Evolutionary conservation across 1,140 invertebrate species (phyloP).

Genomic region (Charaxes varanes): DNA sequence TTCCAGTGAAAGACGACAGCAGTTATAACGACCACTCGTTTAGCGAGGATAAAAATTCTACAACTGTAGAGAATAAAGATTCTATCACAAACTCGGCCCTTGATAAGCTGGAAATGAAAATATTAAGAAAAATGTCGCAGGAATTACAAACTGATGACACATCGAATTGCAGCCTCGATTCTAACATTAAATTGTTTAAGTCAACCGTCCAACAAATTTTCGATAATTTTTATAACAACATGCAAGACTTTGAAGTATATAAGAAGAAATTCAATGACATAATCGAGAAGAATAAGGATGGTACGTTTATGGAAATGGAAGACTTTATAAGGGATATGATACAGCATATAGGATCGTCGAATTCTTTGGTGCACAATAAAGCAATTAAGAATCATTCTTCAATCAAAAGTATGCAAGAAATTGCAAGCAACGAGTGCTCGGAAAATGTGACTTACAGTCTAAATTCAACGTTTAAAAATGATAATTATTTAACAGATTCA

Average conservation of each 20-base stretch:
- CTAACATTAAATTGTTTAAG: constrained; percentile 54
- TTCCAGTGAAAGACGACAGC: constrained; percentile 42
- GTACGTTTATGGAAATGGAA: constrained; percentile 45
- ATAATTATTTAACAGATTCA: constrained; percentile 40
- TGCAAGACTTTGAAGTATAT: constrained; percentile 55
- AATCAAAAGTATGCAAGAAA: not conserved
- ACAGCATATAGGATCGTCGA: constrained; percentile 42
- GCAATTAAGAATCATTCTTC: constrained; percentile 2
- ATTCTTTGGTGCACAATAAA: constrained; percentile 21
- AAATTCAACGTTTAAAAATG: constrained; percentile 36
- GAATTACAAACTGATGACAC: constrained; percentile 39
- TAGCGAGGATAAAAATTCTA: constrained; percentile 12
- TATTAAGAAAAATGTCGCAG: constrained; percentile 42
- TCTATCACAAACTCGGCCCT: constrained; percentile 40
- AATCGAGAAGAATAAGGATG: constrained; percentile 35
- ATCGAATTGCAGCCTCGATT: constrained; percentile 36
- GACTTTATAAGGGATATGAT: constrained; percentile 53
- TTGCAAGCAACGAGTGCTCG: not conserved
- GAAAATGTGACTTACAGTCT: constrained; percentile 1
- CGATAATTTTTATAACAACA: constrained; percentile 44
- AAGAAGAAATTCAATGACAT: constrained; percentile 51
- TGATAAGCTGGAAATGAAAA: constrained; percentile 43
- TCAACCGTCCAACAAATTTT: constrained; percentile 54
- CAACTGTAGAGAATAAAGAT: constrained; percentile 12
- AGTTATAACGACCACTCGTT: constrained; percentile 16